Base-by-base conservation (phyloP, 2,797 vertebrate genomes). In the Rachycentron canadum region DNA sequence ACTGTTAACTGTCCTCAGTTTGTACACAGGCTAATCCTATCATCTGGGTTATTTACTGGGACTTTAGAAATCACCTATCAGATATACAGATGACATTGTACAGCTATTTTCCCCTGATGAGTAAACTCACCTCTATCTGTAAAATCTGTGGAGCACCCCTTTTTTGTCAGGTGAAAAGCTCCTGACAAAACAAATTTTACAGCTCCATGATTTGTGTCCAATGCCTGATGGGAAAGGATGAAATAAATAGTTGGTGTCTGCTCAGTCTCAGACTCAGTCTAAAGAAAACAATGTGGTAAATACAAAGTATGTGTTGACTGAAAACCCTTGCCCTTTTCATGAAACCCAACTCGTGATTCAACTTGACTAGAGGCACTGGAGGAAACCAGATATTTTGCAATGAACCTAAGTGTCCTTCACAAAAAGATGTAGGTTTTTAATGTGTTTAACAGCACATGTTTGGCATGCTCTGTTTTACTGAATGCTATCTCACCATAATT, bases 171-270 rank as follows among this genome's bases (percentile, higher is more conserved):
- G 45, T 34, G 47, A 50, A 63, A 58, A 58, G 10, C 47, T 53
- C 40, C n/a, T 47, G 63, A 38, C 9, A 10, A 59, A 43, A 55
- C 12, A 59, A 43, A 38, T 11, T 41, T 58, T 34, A 56, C 23
- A 7, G 62, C 52, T 38, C n/a, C 10, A 36, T 2, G 34, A 67
- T 59, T 58, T 56, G 55, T 50, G 69, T 79, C 82, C 80, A 63
- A 56, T 73, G 68, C 26, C 52, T n/a, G 71, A 62, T 64, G 76
- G 83, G 85, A 59, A 59, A 70, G 52, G 82, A 81, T 87, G 69
- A 86, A 84, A 87, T 77, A 67, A 73, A 81, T 25, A 58, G 50
- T 56, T 23, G 36, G 67, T 38, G 74, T 72, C 81, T 88, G 84
- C 45, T 86, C 69, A 86, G 63, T 30, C 23, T 89, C 79, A 82